Conservation (phyloP, 2,888 invertebrate genomes). For the Anarsia innoxiella region DNA sequence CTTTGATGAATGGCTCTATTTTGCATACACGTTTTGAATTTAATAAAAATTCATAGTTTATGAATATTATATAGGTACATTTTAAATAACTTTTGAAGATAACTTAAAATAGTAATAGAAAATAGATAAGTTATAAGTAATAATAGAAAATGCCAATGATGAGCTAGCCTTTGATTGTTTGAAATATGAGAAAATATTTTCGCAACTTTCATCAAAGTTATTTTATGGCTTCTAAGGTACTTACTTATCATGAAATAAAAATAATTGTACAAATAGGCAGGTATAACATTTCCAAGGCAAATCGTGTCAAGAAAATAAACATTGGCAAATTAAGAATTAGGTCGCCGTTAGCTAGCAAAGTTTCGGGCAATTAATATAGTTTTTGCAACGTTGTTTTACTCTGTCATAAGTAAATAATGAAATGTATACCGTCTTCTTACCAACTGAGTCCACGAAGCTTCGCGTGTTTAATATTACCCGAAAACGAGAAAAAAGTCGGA, state of each 20-base stretch:
- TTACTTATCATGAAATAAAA: too few species aligned
- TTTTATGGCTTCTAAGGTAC: too few species aligned
- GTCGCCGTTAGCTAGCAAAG: constrained; percentile 22
- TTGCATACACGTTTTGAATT: constrained; percentile 10
- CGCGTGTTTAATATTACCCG: constrained; percentile 62
- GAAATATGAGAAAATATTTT: too few species aligned
- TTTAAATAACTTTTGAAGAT: too few species aligned
- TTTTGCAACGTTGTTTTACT: constrained; percentile 51
- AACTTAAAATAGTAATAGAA: too few species aligned
- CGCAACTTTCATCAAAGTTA: too few species aligned
- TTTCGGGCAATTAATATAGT: constrained; percentile 53
- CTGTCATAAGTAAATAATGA: constrained; percentile 55
- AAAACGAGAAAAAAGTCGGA: constrained; percentile 57
- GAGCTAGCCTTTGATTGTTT: too few species aligned
- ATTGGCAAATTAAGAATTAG: neutral
- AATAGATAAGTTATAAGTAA: too few species aligned
- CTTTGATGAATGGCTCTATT: constrained; percentile 17
- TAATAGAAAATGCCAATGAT: too few species aligned
- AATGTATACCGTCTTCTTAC: constrained; percentile 46
- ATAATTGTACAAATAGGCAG: neutral
- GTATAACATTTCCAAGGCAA: neutral
- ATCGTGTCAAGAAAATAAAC: neutral
- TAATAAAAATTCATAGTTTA: too few species aligned
- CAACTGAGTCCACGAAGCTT: constrained; percentile 47
- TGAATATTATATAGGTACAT: too few species aligned